Evolutionary conservation across 2,888 invertebrate species (phyloP).

Genomic region (Alentia gelatinosa): DNA sequence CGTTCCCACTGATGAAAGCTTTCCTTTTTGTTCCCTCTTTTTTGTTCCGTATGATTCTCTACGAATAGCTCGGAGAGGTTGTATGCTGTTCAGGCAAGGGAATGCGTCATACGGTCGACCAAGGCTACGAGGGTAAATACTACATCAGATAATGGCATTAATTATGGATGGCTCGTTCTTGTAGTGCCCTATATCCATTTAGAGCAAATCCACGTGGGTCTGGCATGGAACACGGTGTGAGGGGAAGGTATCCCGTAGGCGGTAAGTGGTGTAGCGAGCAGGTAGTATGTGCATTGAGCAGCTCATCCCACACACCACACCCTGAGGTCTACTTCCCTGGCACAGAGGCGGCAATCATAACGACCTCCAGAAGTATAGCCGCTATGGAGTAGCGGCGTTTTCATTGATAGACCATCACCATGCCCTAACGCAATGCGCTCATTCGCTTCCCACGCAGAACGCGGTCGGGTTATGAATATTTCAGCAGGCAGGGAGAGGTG

Average conservation of each 20-base stretch:
- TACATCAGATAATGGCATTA: not conserved
- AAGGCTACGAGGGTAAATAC: not conserved
- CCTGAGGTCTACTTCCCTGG: too few relatives aligned
- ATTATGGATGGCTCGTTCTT: not conserved
- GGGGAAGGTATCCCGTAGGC: not conserved
- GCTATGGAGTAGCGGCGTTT: not conserved
- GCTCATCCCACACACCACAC: too few relatives aligned
- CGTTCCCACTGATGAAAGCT: not conserved
- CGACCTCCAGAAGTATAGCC: not conserved
- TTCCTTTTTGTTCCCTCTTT: not conserved
- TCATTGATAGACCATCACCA: slow-evolving; percentile 28
- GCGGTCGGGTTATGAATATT: slow-evolving; percentile 12
- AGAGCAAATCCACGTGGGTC: not conserved
- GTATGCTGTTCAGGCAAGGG: not conserved
- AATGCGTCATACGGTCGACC: not conserved
- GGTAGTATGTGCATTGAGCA: not conserved
- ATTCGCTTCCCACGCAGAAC: not conserved
- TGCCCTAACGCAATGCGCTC: slow-evolving; percentile 5
- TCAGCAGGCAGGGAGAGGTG: slow-evolving; percentile 24
- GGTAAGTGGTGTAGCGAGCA: not conserved
- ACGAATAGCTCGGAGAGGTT: not conserved
- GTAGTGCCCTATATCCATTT: not conserved
- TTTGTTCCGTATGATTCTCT: not conserved
- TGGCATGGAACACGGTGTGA: not conserved
- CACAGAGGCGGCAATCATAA: not conserved